A percentile compares a stretch with the other conserved stretches of the same genome.
Evolutionary conservation across 2,888 invertebrate species (phyloP).

Genomic region (Scelioninae gen. 1): DNA sequence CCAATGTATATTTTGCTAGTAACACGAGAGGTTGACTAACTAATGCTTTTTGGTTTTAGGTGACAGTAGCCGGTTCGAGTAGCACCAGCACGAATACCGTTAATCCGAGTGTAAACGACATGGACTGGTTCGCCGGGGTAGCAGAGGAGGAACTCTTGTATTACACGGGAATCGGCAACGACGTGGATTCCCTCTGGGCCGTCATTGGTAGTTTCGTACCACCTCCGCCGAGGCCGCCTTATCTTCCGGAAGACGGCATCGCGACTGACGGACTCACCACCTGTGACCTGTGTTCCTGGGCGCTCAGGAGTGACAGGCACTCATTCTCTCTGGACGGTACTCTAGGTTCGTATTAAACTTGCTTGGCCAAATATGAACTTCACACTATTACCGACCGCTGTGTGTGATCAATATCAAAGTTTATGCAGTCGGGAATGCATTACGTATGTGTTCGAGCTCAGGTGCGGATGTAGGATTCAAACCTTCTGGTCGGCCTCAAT

Average conservation of each 20-base stretch:
- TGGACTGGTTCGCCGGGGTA: conserved; percentile 83
- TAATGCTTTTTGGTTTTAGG: conserved; percentile 73
- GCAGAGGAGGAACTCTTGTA: conserved; percentile 83
- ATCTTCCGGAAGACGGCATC: conserved; percentile 87
- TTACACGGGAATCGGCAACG: conserved; percentile 81
- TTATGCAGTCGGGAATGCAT: conserved; percentile 52
- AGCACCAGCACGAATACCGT: conserved; percentile 75
- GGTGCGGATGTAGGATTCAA: conserved; percentile 41
- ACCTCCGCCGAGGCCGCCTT: conserved; percentile 88
- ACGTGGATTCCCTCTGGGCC: conserved; percentile 82
- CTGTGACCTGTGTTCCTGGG: conserved; percentile 91
- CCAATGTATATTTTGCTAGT: conserved; percentile 42
- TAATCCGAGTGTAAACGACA: conserved; percentile 80
- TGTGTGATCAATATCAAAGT: conserved; percentile 56
- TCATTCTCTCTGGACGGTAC: conserved; percentile 86
- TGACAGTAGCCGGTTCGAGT: conserved; percentile 77
- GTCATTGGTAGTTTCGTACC: conserved; percentile 86
- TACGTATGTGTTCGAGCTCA: conserved; percentile 58
- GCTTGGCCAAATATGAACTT: conserved; percentile 47
- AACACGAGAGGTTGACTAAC: conserved; percentile 55
- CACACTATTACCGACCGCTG: conserved; percentile 15
- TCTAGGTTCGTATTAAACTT: conserved; percentile 85
- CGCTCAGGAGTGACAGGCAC: conserved; percentile 87
- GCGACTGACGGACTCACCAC: conserved; percentile 89
- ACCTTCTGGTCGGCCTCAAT: conserved; percentile 21